Conservation (phyloP, 2,113 vertebrate genomes). For the Phalacrocorax pelagicus region DNA sequence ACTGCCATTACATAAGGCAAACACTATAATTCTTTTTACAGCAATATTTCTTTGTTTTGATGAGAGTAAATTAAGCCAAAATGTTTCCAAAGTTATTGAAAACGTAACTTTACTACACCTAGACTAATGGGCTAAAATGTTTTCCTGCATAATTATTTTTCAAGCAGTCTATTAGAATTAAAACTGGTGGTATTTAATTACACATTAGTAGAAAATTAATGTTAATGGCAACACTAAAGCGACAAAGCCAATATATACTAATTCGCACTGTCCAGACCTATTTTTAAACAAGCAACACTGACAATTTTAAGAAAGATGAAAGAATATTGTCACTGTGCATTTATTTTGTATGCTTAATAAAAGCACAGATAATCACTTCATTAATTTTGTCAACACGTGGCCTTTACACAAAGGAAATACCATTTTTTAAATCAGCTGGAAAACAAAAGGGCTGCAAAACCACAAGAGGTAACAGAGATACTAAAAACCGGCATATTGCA, state of each 20-base stretch:
- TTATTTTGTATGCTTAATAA: not conserved
- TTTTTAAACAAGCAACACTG: not conserved
- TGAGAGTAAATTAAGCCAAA: conserved; percentile 35
- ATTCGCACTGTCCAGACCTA: not conserved
- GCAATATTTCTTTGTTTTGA: conserved; percentile 11
- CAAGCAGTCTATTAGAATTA: conserved; percentile 9
- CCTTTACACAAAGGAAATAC: conserved; percentile 23
- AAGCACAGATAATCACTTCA: not conserved
- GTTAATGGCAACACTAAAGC: not conserved
- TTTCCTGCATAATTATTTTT: conserved; percentile 38
- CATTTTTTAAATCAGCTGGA: conserved; percentile 24
- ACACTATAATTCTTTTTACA: not conserved
- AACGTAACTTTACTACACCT: not conserved
- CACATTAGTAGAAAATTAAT: conserved; percentile 50
- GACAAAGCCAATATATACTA: not conserved
- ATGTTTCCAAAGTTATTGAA: not conserved
- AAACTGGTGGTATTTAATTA: conserved; percentile 40
- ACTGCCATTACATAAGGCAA: not conserved
- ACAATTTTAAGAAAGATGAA: not conserved
- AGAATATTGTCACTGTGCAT: not conserved
- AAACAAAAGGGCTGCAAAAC: conserved; percentile 36
- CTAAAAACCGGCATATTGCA: not conserved
- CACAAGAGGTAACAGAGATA: not conserved
- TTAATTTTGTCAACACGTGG: not conserved
- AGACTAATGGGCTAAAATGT: conserved; percentile 26